Base-by-base conservation (phyloP, 2,113 vertebrate genomes). In the Ondatra zibethicus region DNA sequence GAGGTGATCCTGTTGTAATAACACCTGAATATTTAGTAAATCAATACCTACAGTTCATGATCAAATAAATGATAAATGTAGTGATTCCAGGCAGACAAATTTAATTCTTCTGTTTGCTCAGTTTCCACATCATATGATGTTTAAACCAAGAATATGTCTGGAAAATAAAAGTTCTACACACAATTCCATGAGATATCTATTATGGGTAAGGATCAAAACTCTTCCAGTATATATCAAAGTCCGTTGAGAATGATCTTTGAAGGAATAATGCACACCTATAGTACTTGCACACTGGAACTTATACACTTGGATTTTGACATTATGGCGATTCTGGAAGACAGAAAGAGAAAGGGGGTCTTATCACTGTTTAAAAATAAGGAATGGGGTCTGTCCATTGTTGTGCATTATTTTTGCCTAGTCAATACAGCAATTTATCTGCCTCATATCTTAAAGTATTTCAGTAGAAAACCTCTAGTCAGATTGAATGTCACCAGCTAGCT, bases 1-100 rank as follows among this genome's bases (percentile, higher is more conserved):
- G 21, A 85, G 89, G 3, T 9, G 17, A 75, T n/a, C 12, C 0
- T 85, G 50, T 25, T 84, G 0, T 77, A 89, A 36, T 31, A 89
- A 19, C 5, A 87, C 63, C 89, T 92, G 29, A 92, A 96, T 45
- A 7, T 58, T 11, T 89, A 84, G 50, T 31, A 65, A 72, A 95
- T 87, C 4, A 78, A 29, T 78, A 19, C 12, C 7, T 61, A 39
- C 3, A 66, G 9, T 50, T 95, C 10, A 81, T 76, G 2, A 1
- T 10, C 16, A 76, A 65, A 85, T 70, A 85, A 84, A 87, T 89
- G 61, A 72, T 70, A 86, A 76, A 52, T 52, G 29, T 23, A 27
- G 29, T 16, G 88, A 66, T 33, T 66, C 25, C 31, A 89, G 0
- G 3, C 16, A 87, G 39, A 61, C 4, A 42, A 65, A 86, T 89